These are phyloP conservation scores for Protobothrops flavoviridis DNA, from an alignment of 2,113 vertebrate genomes.

Conservation along the genomic window DNA sequence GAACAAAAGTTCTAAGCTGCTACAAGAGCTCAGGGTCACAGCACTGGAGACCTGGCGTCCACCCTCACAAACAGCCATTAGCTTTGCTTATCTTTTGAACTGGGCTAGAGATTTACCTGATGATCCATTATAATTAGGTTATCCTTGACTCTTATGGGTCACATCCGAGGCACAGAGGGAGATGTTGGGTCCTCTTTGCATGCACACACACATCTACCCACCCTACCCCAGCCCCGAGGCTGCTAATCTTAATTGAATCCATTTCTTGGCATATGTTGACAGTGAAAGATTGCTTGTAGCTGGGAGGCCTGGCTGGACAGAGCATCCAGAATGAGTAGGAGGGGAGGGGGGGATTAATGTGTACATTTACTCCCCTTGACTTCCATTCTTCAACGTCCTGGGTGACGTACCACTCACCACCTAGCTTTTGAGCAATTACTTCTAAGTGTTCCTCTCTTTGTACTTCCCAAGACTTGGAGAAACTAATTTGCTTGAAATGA, in stretches of 20 bases:
- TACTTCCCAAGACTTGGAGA: conserved; percentile 48
- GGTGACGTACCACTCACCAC: conserved; percentile 52
- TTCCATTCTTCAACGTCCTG: conserved; percentile 88
- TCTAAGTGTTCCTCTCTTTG: conserved; percentile 66
- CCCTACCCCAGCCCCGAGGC: conserved; percentile 53
- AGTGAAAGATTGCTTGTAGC: conserved; percentile 96
- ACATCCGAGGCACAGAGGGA: conserved; percentile 50
- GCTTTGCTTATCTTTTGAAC: conserved; percentile 44
- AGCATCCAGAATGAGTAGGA: conserved; percentile 64
- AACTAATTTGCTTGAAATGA: conserved; percentile 68
- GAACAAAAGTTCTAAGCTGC: not conserved
- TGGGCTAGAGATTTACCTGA: conserved; percentile 32
- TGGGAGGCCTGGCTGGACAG: conserved; percentile 88
- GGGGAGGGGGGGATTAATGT: conserved; percentile 78
- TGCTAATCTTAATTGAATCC: conserved; percentile 99
- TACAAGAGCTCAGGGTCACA: conserved; percentile 50
- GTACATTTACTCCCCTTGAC: conserved; percentile 77
- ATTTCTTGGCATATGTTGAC: conserved; percentile 92
- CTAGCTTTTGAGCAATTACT: conserved; percentile 69
- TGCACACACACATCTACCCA: conserved; percentile 2
- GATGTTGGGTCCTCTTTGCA: conserved; percentile 81
- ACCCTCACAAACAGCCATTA: conserved; percentile 11
- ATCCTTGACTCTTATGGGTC: conserved; percentile 56
- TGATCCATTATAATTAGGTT: conserved; percentile 47
- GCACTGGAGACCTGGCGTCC: conserved; percentile 31